Evolutionary conservation across 1,140 invertebrate species (phyloP), one percentile per base, ranked within the genome.

Genomic region (Pseudomyrmex dendroicus): DNA sequence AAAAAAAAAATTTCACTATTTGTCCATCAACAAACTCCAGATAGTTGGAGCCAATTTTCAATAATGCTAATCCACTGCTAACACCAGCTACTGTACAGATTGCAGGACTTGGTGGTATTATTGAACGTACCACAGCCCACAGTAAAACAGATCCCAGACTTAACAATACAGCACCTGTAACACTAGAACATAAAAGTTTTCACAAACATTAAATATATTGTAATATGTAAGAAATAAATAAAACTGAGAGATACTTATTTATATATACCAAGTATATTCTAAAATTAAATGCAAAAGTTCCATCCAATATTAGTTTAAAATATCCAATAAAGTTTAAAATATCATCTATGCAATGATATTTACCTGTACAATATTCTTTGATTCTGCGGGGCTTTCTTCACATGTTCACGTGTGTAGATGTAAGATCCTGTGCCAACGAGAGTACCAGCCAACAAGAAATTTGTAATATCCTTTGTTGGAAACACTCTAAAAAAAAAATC

Each of bases 131-230:
- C 35, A 97, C 95, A 1, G 97, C 97, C 96, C 96, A 97, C 46
- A 95, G 93, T 4, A 97, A 92, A 7, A 97, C 95, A 0, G 96
- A 97, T 22, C 97, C 97, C 91, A 97, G 95, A 73, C 96, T 96
- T 89, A 97, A 95, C 17, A 97, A 93, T 7, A 96, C 88, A 52
- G 96, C 95, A 17, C 96, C 96, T 84, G 96, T 95, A n/a, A 95
- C 87, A 91, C 96, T 96, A 90, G 93, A 84, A 84, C 88, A 91
- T 64, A 84, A 35, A 56, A 72, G 3, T 25, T 61, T 44, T 12
- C 12, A 12, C 15, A 61, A 22, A 48, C 35, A 73, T 73, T 46
- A 4, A 13, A n/a, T 59, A 22, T 5, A 20, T 12, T 25, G 1
- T 50, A 50, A 9, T 4, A 2, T 35, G 50, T 20, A 20, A 12